Evolutionary conservation across 92 coral and sea anemone genomes (phyloP), one percentile per base, ranked within the genome.

Genomic region (Chrysogorgia sp.): DNA sequence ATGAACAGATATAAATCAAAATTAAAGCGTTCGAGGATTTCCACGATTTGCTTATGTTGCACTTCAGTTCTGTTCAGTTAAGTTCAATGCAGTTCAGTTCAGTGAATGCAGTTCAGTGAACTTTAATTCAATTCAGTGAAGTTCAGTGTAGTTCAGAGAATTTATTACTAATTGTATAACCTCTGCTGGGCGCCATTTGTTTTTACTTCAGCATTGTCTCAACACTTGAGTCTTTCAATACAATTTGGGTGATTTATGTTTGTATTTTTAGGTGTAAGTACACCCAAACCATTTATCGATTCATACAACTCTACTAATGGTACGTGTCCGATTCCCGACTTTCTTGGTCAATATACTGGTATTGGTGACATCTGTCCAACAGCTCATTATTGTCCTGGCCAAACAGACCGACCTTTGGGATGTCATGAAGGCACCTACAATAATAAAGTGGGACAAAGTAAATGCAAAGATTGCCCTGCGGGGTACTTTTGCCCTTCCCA

Each of bases 341-440:
- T 84, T 88, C 92, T 94, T 31, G 97, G 97, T 49, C 98, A 94
- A 78, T 91, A 91, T 76, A 87, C 90, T 28, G 98, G 98, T 19
- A 91, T 94, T 71, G 98, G 98, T 31, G 87, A 85, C 83, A 94
- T 94, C 75, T 94, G 98, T 66, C 98, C 97, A 8, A 80, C 85
- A 8, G 98, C 97, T 75, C 90, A 91, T 48, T 94, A 76, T 88
- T 94, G 98, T 34, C 75, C 75, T 29, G 82, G 82, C 37, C 92
- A 90, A 0, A 91, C 92, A 32, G 56, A 63, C 50, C 79, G 77
- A 29, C 97, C 97, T 6, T 33, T 66, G 55, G 70, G 41, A 49
- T 94, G 98, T 41, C 48, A 72, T 32, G 75, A 88, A 24, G 98
- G 98, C 4, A 87, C 92, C 37, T 91, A 91, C 84, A 91, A 91